Base-by-base conservation (phyloP, 2,113 vertebrate genomes). In the Callospermophilus lateralis region DNA sequence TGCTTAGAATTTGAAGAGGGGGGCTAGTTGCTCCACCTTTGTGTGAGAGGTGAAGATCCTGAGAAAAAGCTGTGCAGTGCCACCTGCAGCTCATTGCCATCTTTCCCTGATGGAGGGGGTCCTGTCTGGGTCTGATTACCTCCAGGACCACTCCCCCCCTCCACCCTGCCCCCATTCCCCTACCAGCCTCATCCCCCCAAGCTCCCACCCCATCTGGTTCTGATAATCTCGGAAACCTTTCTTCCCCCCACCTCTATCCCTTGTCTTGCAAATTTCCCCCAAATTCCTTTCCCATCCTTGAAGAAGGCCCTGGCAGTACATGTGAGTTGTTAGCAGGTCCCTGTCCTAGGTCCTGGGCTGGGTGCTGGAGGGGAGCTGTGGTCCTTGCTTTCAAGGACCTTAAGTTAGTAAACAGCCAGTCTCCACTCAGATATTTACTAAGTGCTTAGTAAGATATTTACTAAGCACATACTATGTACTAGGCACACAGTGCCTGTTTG, bases 351-450 rank as follows among this genome's bases (percentile, higher is more conserved):
- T 34, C 4, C 22, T 61, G 19, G 12, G 67, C 67, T 26, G 19
- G 17, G 24, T 42, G 19, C 72, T 42, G 37, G 22, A 28, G 15
- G 19, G 42, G 55, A 80, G 79, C n/a, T 0, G 0, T 30, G 73
- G 17, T 45, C 80, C 92, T 53, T 88, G 68, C 85, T 90, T 90
- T 92, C 80, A 90, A 90, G 94, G 89, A 95, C 87, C 80, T 92
- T 1, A 28, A 77, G 63, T 42, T 30, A 26, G 68, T 58, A 76
- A 32, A 90, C 12, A 17, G 13, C 24, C 55, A 61, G 63, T 34
- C 45, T 16, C 61, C 24, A 0, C 68, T 26, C 12, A 65, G 78
- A 4, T 63, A 17, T 32, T 51, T 45, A 13, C 61, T 70, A 5
- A 87, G 42, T 42, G 42, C 42, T 42, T 42, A 42, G 42, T 42